phyloP scores from a whole-genome alignment of 2,797 vertebrate species.

The Enteromius paludinosus region DNA sequence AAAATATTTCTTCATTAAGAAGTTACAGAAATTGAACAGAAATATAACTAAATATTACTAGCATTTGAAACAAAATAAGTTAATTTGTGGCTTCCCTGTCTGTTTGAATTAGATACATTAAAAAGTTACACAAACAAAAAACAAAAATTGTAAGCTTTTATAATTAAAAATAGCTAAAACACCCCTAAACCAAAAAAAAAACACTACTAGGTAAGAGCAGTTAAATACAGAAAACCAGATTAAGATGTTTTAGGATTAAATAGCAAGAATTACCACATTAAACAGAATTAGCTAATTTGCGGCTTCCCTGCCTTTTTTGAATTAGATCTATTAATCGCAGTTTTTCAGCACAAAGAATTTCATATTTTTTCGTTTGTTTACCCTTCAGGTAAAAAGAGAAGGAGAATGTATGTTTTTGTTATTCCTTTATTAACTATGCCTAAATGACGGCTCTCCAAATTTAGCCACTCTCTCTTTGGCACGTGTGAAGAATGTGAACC shows the following conservation, averaged over 20 bases:
- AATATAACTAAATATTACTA: not conserved
- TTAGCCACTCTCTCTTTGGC: constrained; percentile 57
- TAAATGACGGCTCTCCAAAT: constrained; percentile 60
- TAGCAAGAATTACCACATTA: not conserved
- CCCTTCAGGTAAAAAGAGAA: constrained; percentile 14
- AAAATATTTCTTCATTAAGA: not conserved
- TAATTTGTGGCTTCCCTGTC: not conserved
- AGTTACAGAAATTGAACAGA: not conserved
- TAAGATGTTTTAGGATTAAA: not conserved
- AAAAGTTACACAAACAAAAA: no score
- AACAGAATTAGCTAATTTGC: not conserved
- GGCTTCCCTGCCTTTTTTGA: not conserved
- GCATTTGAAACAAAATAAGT: constrained; percentile 4
- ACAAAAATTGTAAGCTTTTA: not conserved
- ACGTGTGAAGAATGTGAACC: constrained; percentile 61
- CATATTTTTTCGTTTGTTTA: constrained; percentile 7
- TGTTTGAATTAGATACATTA: not conserved
- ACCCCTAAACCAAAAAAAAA: not conserved
- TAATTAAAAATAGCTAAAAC: not conserved
- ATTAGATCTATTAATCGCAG: not conserved
- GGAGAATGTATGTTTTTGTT: not conserved
- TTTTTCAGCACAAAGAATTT: not conserved
- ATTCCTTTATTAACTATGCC: constrained; percentile 53
- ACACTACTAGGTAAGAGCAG: not conserved
- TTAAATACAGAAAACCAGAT: not conserved